Conservation (phyloP, 2,113 vertebrate species). For the Taxidea taxus region DNA sequence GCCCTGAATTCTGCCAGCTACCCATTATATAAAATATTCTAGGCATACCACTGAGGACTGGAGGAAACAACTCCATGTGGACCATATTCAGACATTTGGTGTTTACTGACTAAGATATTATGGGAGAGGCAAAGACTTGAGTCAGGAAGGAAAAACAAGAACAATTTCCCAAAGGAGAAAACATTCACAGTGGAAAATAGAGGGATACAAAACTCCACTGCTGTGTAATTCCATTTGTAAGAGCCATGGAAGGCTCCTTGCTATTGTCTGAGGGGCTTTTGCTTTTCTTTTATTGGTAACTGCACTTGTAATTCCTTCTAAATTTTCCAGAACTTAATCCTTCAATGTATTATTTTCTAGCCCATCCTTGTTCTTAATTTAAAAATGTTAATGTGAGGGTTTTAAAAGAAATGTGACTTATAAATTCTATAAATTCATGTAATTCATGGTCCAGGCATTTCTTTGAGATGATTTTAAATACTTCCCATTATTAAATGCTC, state of each 20-base stretch:
- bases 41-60: neutral
- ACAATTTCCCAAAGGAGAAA: neutral
- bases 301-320: neutral
- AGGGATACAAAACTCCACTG: rapidly evolving
- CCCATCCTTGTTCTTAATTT: neutral
- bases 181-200: neutral
- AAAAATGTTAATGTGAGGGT: neutral
- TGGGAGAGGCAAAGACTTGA: neutral
- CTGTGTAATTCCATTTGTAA: rapidly evolving
- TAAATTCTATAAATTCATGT: slow-evolving; percentile 37
- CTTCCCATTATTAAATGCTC: neutral
- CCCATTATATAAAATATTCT: neutral
- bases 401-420: slow-evolving; percentile 46
- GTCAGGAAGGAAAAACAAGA: neutral
- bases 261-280: neutral
- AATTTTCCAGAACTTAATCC: neutral
- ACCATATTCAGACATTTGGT: neutral
- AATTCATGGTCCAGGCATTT: neutral
- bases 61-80: neutral
- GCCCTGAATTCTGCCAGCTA: neutral
- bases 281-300: neutral
- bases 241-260: neutral
- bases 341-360: neutral
- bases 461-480: slow-evolving; percentile 43
- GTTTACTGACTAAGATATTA: neutral